A percentile compares a stretch with the other conserved stretches of the same genome.
These are phyloP conservation scores for Scarus forsteni DNA, from an alignment of 2,797 vertebrate species.

Conservation along the genomic window DNA sequence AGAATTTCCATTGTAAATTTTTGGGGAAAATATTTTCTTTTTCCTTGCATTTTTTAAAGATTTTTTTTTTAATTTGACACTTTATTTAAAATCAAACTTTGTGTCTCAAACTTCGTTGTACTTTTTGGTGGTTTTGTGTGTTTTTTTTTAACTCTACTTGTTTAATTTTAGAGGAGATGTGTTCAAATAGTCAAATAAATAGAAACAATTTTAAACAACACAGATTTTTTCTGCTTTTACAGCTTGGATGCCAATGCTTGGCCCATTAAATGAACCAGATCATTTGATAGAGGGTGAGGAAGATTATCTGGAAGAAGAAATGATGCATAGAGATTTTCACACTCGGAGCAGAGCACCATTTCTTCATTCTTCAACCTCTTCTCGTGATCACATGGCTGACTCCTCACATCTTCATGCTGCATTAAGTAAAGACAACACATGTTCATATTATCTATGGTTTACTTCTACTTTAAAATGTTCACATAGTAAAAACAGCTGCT, in stretches of 20 bases:
- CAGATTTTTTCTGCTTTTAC: slow-evolving; percentile 12
- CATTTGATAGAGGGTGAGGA: slow-evolving; percentile 11
- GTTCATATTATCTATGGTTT: neutral
- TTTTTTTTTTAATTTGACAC: no score
- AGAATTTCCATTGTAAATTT: no score
- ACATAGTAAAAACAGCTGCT: neutral
- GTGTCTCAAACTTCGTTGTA: no score
- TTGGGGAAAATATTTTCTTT: no score
- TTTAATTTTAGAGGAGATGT: no score
- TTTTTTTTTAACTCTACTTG: no score
- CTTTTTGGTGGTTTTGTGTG: no score
- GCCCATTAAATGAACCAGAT: slow-evolving; percentile 17
- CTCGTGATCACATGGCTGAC: slow-evolving; percentile 37
- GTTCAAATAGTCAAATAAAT: no score
- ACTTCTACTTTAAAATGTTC: neutral
- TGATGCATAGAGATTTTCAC: slow-evolving; percentile 26
- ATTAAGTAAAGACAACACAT: slow-evolving; percentile 77
- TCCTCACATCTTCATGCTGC: slow-evolving; percentile 38
- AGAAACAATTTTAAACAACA: neutral
- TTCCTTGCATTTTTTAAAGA: no score
- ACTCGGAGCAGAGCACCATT: slow-evolving; percentile 34
- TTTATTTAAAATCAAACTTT: no score
- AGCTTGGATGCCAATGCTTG: slow-evolving; percentile 55
- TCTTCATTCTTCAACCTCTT: slow-evolving; percentile 44
- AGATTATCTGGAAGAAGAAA: slow-evolving; percentile 58